phyloP scores from a whole-genome alignment of 2,888 invertebrate species.

The Pomacea canaliculata region DNA sequence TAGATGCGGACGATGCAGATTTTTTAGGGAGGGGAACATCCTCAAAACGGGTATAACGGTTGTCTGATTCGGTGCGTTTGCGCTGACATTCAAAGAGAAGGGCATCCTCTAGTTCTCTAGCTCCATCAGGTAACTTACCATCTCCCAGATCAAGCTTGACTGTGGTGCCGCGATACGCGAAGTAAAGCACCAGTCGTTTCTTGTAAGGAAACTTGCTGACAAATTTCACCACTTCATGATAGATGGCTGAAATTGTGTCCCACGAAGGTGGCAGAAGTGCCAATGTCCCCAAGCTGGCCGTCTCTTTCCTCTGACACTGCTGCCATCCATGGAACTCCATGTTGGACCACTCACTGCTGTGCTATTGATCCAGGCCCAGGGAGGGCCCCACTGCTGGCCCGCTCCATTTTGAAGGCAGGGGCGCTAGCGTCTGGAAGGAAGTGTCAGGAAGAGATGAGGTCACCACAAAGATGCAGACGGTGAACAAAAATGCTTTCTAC shows the following conservation, averaged over 20 bases:
- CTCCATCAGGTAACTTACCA: slow-evolving; percentile 36
- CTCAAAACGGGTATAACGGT: no score
- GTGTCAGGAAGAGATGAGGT: not conserved
- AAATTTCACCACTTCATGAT: slow-evolving; percentile 35
- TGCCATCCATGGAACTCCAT: slow-evolving; percentile 35
- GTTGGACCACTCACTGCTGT: slow-evolving; percentile 26
- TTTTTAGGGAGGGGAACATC: no score
- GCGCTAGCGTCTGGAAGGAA: slow-evolving; percentile 2
- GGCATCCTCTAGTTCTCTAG: not conserved
- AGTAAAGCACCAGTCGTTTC: slow-evolving; percentile 38
- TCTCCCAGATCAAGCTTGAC: slow-evolving; percentile 44
- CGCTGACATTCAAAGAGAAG: not conserved
- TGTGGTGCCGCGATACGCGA: slow-evolving; percentile 39
- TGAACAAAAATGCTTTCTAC: no score
- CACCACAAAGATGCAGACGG: no score
- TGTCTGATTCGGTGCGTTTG: not conserved
- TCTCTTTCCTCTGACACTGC: slow-evolving; percentile 25
- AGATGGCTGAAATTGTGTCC: slow-evolving; percentile 34
- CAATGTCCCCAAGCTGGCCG: slow-evolving; percentile 20
- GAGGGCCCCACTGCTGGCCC: slow-evolving; percentile 21
- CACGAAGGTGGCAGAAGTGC: slow-evolving; percentile 35
- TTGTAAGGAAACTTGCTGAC: slow-evolving; percentile 38
- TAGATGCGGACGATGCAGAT: no score
- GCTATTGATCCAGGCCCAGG: slow-evolving; percentile 25
- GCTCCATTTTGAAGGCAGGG: slow-evolving; percentile 29